Conservation (phyloP, 2,888 invertebrate genomes). For the Muschampia plurimacula region DNA sequence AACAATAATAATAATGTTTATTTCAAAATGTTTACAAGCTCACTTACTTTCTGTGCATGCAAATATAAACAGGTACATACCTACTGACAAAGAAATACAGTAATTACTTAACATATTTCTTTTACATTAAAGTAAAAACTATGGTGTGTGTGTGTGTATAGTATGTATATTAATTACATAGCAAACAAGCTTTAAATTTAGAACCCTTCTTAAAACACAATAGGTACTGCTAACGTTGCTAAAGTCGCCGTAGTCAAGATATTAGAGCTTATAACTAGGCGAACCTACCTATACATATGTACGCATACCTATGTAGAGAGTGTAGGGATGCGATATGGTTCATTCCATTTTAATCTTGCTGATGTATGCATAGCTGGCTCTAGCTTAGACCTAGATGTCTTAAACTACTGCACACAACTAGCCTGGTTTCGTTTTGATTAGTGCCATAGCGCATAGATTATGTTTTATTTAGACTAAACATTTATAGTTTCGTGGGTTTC, state of each 20-base stretch:
- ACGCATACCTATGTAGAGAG: neutral
- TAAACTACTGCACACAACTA: neutral
- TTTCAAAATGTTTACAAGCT: too few species aligned
- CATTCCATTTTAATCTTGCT: conserved; percentile 4
- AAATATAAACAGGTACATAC: too few species aligned
- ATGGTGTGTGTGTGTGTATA: too few species aligned
- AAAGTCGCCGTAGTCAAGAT: neutral
- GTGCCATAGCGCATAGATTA: neutral
- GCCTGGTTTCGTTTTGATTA: neutral
- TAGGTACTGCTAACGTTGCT: neutral
- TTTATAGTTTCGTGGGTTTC: neutral
- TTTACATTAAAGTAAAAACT: too few species aligned
- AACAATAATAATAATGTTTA: too few species aligned
- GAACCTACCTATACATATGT: too few species aligned
- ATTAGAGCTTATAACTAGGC: neutral
- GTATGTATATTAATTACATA: too few species aligned
- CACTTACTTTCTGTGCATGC: too few species aligned
- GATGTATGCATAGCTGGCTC: neutral
- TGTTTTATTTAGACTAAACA: neutral
- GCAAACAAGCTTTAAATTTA: too few species aligned
- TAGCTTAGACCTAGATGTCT: neutral
- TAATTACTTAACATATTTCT: too few species aligned
- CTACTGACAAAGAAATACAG: too few species aligned
- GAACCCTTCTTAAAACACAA: neutral
- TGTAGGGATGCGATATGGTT: neutral